A percentile compares a stretch with the other conserved stretches of the same genome.
phyloP scores from a whole-genome alignment of 92 coral and sea anemone species.

The Epizoanthus illoricatus region DNA sequence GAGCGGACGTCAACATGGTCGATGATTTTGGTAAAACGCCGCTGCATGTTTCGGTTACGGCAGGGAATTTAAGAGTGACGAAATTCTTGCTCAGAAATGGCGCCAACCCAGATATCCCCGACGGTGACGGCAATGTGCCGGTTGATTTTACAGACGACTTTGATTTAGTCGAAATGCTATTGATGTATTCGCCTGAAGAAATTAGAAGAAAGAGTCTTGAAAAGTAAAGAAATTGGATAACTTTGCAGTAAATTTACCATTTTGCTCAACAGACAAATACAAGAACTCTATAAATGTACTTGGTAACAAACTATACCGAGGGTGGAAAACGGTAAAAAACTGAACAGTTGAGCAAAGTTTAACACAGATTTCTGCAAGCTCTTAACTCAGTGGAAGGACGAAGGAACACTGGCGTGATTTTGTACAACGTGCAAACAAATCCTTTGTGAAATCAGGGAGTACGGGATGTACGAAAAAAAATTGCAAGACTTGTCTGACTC shows the following conservation, averaged over 20 bases:
- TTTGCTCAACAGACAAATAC: no score
- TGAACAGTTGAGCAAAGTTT: background rate
- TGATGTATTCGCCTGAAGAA: conserved; percentile 79
- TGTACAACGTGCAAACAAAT: background rate
- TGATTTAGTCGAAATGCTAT: conserved; percentile 88
- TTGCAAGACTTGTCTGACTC: no score
- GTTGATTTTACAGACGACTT: conserved; percentile 95
- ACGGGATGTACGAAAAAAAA: background rate
- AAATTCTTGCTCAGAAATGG: conserved; percentile 84
- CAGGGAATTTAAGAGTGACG: conserved; percentile 68
- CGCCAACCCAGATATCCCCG: conserved; percentile 87
- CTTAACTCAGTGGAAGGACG: background rate
- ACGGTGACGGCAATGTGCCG: conserved; percentile 73
- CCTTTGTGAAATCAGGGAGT: background rate
- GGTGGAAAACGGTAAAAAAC: background rate
- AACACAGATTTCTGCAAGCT: background rate
- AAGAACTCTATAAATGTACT: no score
- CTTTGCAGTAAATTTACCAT: no score
- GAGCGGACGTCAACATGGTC: conserved; percentile 95
- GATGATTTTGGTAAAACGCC: conserved; percentile 85
- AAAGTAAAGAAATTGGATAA: background rate
- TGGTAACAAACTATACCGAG: background rate
- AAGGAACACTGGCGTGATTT: background rate
- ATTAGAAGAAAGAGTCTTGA: conserved; percentile 27
- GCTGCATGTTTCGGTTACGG: conserved; percentile 77